Conservation (phyloP, 2,888 invertebrate genomes). For the Nymphalis polychloros region DNA sequence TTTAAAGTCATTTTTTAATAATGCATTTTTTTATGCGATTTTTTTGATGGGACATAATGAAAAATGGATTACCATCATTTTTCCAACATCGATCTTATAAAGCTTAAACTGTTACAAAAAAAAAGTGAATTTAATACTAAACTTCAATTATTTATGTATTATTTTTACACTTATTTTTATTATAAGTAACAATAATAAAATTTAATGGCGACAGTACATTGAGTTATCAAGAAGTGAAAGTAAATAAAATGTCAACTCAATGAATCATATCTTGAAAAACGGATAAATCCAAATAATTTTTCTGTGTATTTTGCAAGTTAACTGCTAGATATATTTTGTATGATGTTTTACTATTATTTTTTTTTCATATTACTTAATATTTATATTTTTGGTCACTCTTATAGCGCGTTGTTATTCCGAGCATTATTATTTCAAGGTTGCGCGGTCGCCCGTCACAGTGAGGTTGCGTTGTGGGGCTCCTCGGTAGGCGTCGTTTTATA, state of each 20-base stretch:
- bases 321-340: not conserved
- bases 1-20: no score
- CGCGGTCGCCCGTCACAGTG: conserved; percentile 75
- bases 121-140: no score
- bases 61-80: no score
- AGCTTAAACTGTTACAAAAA: no score
- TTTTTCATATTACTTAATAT: conserved; percentile 64
- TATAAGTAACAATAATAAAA: not conserved
- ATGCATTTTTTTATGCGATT: no score
- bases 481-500: conserved; percentile 78
- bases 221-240: not conserved
- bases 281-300: not conserved
- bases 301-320: not conserved
- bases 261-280: conserved; percentile 3
- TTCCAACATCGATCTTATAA: no score
- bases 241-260: not conserved
- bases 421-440: conserved; percentile 83
- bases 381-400: conserved; percentile 80
- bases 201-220: not conserved
- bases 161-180: no score
- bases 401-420: conserved; percentile 81
- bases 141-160: no score
- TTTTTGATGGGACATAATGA: no score
- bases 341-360: not conserved
- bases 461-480: conserved; percentile 81